Percentiles rank a stretch among this genome's conserved stretches.
Evolutionary conservation across 2,797 vertebrate genomes (phyloP).

Genomic region (Furcifer pardalis): DNA sequence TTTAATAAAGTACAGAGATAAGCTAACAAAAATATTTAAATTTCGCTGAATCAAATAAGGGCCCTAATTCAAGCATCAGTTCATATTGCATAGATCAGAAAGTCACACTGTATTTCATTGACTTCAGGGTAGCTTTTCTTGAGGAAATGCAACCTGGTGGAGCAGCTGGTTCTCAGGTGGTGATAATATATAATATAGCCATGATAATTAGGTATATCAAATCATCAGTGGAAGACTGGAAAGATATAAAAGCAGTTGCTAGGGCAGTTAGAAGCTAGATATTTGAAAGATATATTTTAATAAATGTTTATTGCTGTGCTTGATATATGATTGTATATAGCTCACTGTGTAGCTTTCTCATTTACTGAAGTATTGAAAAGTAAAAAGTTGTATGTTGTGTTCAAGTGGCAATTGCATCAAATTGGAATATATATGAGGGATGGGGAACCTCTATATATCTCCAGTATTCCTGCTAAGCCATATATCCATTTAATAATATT

Average conservation of each 20-base stretch:
- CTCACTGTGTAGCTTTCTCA: background rate
- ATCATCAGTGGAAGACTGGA: background rate
- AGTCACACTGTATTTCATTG: background rate
- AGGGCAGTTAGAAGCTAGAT: background rate
- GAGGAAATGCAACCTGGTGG: background rate
- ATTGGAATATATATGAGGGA: background rate
- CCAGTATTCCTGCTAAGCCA: constrained; percentile 8
- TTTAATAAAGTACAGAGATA: too few species aligned
- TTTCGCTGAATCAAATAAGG: too few species aligned
- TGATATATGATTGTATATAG: background rate
- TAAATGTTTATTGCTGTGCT: background rate
- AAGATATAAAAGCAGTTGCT: background rate
- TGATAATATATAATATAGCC: background rate
- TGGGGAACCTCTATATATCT: background rate
- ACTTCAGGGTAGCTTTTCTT: background rate
- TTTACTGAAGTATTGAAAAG: constrained; percentile 3
- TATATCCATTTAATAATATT: background rate
- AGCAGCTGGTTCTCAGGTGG: background rate
- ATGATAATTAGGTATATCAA: constrained; percentile 15
- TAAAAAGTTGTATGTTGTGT: constrained; percentile 7
- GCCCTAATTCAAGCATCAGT: background rate
- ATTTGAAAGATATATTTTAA: background rate
- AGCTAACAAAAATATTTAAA: too few species aligned
- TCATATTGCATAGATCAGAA: background rate
- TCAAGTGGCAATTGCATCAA: background rate